A percentile compares a stretch with the other conserved stretches of the same genome.
Conservation (phyloP, 2,113 vertebrate species). For the Ammodytes dubius region DNA sequence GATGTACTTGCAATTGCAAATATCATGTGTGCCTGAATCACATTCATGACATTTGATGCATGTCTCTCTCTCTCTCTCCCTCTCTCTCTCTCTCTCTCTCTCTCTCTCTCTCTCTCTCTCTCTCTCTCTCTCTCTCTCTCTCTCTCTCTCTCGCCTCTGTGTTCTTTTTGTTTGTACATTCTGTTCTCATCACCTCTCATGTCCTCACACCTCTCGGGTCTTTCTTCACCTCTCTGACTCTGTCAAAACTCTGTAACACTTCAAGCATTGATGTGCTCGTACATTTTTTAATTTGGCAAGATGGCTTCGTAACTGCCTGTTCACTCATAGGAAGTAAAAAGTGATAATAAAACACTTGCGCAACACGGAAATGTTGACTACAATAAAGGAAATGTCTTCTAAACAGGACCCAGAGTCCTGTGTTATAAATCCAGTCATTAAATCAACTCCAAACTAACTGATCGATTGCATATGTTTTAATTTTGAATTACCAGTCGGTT, state of each 20-base stretch:
- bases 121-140: not conserved
- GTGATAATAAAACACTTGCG: no score
- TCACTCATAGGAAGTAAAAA: no score
- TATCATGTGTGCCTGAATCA: conserved; percentile 61
- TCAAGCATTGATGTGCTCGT: not conserved
- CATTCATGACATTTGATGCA: conserved; percentile 52
- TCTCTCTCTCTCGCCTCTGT: not conserved
- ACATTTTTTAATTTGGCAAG: not conserved
- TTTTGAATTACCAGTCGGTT: conserved; percentile 24
- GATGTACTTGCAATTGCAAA: conserved; percentile 44
- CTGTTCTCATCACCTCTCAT: conserved; percentile 29
- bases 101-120: not conserved
- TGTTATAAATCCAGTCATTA: not conserved
- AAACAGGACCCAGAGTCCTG: not conserved
- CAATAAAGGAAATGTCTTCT: no score
- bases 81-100: not conserved
- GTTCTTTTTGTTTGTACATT: conserved; percentile 12
- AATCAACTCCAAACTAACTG: conserved; percentile 10
- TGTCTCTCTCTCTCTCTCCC: not conserved
- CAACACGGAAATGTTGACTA: no score
- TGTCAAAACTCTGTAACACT: not conserved
- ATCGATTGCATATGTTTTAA: conserved; percentile 11
- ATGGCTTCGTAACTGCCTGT: not conserved
- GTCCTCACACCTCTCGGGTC: not conserved
- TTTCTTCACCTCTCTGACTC: not conserved